These are phyloP conservation scores for Drosophila buzzatii DNA, from an alignment of 2,888 invertebrate species.

Conservation along the genomic window DNA sequence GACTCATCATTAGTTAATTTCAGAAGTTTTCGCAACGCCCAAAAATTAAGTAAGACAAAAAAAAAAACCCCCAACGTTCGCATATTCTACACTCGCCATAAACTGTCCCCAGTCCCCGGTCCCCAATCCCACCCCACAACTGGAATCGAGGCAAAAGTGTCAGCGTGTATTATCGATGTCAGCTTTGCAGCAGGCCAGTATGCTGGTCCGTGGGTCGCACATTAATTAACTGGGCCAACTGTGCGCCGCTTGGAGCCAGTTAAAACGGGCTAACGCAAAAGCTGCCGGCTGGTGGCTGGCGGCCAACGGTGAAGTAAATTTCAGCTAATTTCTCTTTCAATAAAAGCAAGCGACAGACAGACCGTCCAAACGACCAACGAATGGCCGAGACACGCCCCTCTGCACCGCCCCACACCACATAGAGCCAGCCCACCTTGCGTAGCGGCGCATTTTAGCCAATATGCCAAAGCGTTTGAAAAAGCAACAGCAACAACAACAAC, in stretches of 20 bases:
- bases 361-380: background rate
- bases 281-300: constrained; percentile 29
- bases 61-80: background rate
- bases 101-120: background rate
- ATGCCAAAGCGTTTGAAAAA: constrained; percentile 51
- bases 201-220: constrained; percentile 35
- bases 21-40: constrained; percentile 2
- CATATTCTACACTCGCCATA: constrained; percentile 1
- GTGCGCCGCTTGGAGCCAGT: constrained; percentile 54
- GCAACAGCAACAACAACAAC: constrained; percentile 31
- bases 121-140: background rate
- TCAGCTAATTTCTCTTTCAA: constrained; percentile 80
- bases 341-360: constrained; percentile 42
- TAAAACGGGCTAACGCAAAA: constrained; percentile 22
- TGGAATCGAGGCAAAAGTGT: constrained; percentile 7
- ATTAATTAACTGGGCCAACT: constrained; percentile 79
- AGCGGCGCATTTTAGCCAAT: constrained; percentile 28
- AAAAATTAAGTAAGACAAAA: background rate
- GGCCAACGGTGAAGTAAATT: constrained; percentile 65
- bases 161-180: constrained; percentile 24
- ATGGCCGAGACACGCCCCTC: constrained; percentile 36
- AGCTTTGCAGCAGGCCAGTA: constrained; percentile 16
- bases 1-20: constrained; percentile 9
- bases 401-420: background rate
- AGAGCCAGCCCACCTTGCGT: background rate